These are phyloP conservation scores for Neocrepidodera transversa DNA, from an alignment of 2,888 invertebrate genomes.

Conservation along the genomic window DNA sequence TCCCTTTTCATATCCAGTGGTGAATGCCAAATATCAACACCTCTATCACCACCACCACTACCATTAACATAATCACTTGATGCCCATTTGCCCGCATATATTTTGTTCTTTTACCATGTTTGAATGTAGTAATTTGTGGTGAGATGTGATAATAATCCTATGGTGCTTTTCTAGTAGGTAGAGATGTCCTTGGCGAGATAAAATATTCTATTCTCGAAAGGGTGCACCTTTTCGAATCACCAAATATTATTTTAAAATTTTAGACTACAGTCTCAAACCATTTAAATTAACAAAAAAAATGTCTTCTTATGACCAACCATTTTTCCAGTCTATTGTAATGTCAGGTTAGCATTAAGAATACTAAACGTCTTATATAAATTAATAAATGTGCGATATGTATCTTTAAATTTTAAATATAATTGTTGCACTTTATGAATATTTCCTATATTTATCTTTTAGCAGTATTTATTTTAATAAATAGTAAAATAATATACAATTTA, in stretches of 20 bases:
- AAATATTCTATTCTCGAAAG: conserved; percentile 34
- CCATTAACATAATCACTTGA: conserved; percentile 2
- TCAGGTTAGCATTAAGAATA: conserved; percentile 36
- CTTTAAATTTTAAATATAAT: conserved; percentile 37
- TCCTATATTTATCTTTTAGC: conserved; percentile 38
- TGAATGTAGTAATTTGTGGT: conserved; percentile 39
- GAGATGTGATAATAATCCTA: conserved; percentile 45
- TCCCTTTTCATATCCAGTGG: conserved; percentile 1
- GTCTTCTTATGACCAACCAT: conserved; percentile 37
- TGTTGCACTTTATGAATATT: conserved; percentile 37
- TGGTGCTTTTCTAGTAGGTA: conserved; percentile 44
- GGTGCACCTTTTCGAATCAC: conserved; percentile 35
- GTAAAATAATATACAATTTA: conserved; percentile 31
- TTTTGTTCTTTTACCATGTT: conserved; percentile 25
- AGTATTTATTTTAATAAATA: conserved; percentile 38
- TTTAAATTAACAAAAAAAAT: conserved; percentile 19
- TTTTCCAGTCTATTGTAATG: conserved; percentile 35
- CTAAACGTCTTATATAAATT: conserved; percentile 34
- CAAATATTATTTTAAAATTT: conserved; percentile 27
- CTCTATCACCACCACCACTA: neutral
- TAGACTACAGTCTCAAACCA: conserved; percentile 26
- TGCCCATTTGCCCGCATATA: conserved; percentile 27
- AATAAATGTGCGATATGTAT: conserved; percentile 37
- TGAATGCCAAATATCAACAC: conserved; percentile 7
- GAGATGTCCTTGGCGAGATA: conserved; percentile 40